Evolutionary conservation across 2,113 vertebrate genomes (phyloP).

Genomic region (Myxocyprinus asiaticus): DNA sequence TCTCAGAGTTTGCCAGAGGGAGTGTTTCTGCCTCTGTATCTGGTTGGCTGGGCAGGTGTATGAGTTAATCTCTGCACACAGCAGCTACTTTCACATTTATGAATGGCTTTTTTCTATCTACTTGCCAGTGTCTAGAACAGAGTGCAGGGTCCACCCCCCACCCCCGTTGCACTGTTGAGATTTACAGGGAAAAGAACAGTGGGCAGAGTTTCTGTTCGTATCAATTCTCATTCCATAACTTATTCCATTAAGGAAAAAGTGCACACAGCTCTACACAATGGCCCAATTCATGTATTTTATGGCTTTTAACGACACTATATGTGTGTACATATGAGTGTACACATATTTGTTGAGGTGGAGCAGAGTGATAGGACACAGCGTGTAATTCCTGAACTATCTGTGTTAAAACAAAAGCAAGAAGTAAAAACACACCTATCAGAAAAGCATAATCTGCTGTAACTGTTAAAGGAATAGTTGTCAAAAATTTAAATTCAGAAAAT

Average conservation of each 20-base stretch:
- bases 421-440: background rate
- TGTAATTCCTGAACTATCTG: background rate
- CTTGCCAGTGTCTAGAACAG: slow-evolving; percentile 43
- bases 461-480: background rate
- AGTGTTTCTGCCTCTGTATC: slow-evolving; percentile 40
- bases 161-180: slow-evolving; percentile 27
- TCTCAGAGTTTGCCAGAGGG: slow-evolving; percentile 43
- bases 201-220: background rate
- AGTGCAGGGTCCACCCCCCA: too few species aligned
- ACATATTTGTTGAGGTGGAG: slow-evolving; percentile 20
- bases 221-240: background rate
- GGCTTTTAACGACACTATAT: background rate
- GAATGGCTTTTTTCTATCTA: slow-evolving; percentile 46
- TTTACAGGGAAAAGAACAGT: slow-evolving; percentile 8
- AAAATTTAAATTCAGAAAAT: background rate
- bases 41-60: slow-evolving; percentile 49
- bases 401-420: background rate
- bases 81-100: slow-evolving; percentile 44
- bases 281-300: background rate
- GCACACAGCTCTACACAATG: background rate
- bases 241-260: too few species aligned
- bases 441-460: too few species aligned
- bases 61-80: slow-evolving; percentile 43
- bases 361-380: slow-evolving; percentile 2
- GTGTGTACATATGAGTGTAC: background rate